Evolutionary conservation across 2,113 vertebrate genomes (phyloP), one percentile per base, ranked within the genome.

Genomic region (Gadus chalcogrammus): DNA sequence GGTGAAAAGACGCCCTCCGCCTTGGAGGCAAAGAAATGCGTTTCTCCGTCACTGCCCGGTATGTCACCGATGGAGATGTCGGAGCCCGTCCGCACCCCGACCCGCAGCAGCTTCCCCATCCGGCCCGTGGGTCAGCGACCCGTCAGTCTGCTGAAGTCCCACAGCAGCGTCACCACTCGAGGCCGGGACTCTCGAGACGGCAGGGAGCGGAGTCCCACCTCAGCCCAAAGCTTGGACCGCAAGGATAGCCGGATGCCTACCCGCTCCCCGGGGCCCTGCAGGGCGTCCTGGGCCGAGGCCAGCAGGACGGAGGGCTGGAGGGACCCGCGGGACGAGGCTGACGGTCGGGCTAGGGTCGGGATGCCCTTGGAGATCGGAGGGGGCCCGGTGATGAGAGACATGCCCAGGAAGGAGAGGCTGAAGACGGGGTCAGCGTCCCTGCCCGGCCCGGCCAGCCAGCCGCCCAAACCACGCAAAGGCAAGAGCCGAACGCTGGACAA

Each of bases 401-500:
- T 87, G 60, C 90, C 94, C 0, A 92, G 93, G 83, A 91, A 92
- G 38, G 94, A 94, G 20, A 90, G 90, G 24, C 80, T 91, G 18
- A 89, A 91, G 73, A 77, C 88, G 0, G 88, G 91, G 0, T 88
- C 89, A 0, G 78, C 72, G 64, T 93, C 92, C 16, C 80, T 92
- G 1, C 91, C 92, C 0, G 84, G 78, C 4, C 88, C 91, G 0
- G 72, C 79, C 0, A 85, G 62, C 12, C 83, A 82, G 63, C 79
- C 72, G 3, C 52, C 85, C 56, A 95, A 87, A 75, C 92, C 94
- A 0, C 92, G 94, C 67, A 97, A 96, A 83, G 93, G 95, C 5
- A 96, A 98, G 79, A 98, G 96, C 84, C 95, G 94, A 76, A 98
- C 95, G 6, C 83, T 98, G 92, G 96, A 98, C 74, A 96, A 97